Evolutionary conservation across 2,797 vertebrate genomes (phyloP).

Genomic region (Premnoplex brunnescens): DNA sequence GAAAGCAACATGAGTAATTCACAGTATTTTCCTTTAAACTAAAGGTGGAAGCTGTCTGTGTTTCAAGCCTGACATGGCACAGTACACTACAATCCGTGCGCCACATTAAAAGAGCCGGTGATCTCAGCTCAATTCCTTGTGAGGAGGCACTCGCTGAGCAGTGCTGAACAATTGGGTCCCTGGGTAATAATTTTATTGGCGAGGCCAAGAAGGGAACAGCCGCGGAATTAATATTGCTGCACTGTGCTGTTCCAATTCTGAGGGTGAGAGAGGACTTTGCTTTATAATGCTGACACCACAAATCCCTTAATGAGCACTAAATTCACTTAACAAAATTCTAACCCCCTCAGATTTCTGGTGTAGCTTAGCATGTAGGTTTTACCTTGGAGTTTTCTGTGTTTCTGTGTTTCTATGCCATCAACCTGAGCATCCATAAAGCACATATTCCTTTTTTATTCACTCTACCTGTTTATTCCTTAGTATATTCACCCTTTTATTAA

Average conservation of each 20-base stretch:
- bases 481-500: constrained; percentile 65
- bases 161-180: constrained; percentile 47
- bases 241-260: constrained; percentile 33
- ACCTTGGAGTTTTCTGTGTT: background rate
- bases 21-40: background rate
- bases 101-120: background rate
- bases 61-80: background rate
- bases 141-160: background rate
- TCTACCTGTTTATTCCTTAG: constrained; percentile 52
- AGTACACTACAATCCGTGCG: rapidly evolving
- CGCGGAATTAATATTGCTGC: constrained; percentile 47
- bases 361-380: background rate
- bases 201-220: constrained; percentile 49
- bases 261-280: constrained; percentile 37
- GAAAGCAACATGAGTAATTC: background rate
- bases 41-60: background rate
- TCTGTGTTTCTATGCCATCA: background rate
- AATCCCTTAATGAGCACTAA: constrained; percentile 63
- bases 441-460: constrained; percentile 23
- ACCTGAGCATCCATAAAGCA: constrained; percentile 14
- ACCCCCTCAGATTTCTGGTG: constrained; percentile 38
- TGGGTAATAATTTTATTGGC: constrained; percentile 48
- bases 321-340: constrained; percentile 64
- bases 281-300: constrained; percentile 56
- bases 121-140: background rate